These are phyloP conservation scores for Drosophila mayaguana DNA, from an alignment of 2,888 invertebrate genomes.

Conservation along the genomic window DNA sequence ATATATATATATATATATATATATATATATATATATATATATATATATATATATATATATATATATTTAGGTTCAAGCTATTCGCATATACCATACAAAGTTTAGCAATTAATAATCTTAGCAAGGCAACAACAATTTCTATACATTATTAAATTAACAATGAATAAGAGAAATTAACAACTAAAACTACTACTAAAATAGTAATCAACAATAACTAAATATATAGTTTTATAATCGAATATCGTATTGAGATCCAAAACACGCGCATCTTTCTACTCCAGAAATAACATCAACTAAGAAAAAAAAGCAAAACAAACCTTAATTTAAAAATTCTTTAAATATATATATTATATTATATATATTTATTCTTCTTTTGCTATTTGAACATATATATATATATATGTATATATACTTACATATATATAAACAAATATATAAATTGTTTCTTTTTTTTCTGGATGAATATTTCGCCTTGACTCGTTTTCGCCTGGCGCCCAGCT, in stretches of 20 bases:
- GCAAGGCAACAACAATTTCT: slow-evolving; percentile 52
- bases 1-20: slow-evolving; percentile 41
- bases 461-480: neutral
- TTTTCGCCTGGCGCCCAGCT: neutral
- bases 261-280: slow-evolving; percentile 23
- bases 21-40: slow-evolving; percentile 33
- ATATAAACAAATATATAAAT: slow-evolving; percentile 38
- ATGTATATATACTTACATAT: slow-evolving; percentile 23
- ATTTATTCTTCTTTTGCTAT: slow-evolving; percentile 45
- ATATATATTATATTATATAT: slow-evolving; percentile 42
- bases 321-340: slow-evolving; percentile 45
- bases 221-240: slow-evolving; percentile 50
- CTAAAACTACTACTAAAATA: slow-evolving; percentile 45
- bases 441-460: slow-evolving; percentile 4
- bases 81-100: slow-evolving; percentile 18
- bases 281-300: slow-evolving; percentile 3
- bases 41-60: slow-evolving; percentile 35
- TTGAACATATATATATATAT: slow-evolving; percentile 34
- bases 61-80: slow-evolving; percentile 25
- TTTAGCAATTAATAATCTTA: slow-evolving; percentile 57
- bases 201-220: slow-evolving; percentile 28
- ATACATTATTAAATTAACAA: slow-evolving; percentile 53
- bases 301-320: slow-evolving; percentile 18
- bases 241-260: slow-evolving; percentile 19
- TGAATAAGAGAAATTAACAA: slow-evolving; percentile 15